Conservation (phyloP, 2,888 invertebrate genomes). For the Drosophila mimica region DNA sequence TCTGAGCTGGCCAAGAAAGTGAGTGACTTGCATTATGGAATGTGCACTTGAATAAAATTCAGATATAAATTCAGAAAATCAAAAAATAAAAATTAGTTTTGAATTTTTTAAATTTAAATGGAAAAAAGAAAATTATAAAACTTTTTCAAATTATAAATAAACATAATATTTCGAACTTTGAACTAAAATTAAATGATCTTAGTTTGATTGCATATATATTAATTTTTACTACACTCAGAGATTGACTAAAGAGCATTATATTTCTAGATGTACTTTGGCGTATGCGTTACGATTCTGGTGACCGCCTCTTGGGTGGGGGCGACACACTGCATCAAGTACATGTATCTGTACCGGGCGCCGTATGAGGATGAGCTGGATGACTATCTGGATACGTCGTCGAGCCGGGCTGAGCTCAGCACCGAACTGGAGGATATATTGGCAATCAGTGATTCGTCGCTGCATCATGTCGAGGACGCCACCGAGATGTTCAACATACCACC, state of each 20-base stretch:
- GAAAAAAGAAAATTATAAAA: not conserved
- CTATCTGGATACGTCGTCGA: constrained; percentile 68
- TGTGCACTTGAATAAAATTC: not conserved
- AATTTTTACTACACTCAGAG: not conserved
- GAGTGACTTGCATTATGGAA: constrained; percentile 29
- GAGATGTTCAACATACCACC: constrained; percentile 84
- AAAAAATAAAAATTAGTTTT: not conserved
- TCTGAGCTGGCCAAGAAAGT: constrained; percentile 94
- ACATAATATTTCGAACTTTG: too few relatives aligned
- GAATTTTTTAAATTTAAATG: not conserved
- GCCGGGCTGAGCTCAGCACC: constrained; percentile 70
- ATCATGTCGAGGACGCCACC: constrained; percentile 83
- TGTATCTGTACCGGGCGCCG: constrained; percentile 87
- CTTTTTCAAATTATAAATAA: not conserved
- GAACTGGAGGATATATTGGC: constrained; percentile 77
- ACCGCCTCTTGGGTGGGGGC: constrained; percentile 97
- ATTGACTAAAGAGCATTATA: not conserved
- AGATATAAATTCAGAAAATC: not conserved
- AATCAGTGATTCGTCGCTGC: constrained; percentile 78
- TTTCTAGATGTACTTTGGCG: constrained; percentile 92
- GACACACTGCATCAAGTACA: constrained; percentile 95
- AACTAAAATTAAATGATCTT: not conserved
- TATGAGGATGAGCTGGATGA: constrained; percentile 80
- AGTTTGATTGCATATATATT: not conserved
- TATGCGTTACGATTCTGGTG: constrained; percentile 93